These are phyloP conservation scores for Pantherophis guttatus DNA, from an alignment of 2,113 vertebrate genomes.

Conservation along the genomic window DNA sequence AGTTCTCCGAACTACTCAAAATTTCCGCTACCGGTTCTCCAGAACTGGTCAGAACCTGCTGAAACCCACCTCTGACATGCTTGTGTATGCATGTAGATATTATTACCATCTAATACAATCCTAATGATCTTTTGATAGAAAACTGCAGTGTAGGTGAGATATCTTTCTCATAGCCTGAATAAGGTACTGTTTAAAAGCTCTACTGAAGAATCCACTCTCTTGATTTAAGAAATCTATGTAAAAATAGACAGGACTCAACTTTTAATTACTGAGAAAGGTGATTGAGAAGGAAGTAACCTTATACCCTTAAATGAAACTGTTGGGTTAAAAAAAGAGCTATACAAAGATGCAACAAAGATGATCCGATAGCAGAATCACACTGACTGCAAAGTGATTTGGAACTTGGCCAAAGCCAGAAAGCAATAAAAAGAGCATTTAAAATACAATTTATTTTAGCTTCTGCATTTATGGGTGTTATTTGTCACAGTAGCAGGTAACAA, in stretches of 20 bases:
- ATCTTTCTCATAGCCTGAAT: not conserved
- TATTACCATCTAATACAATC: not conserved
- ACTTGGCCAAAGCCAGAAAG: conserved; percentile 38
- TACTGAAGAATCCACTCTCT: not conserved
- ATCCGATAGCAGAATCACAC: not conserved
- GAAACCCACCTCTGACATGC: not conserved
- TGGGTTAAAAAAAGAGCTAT: not conserved
- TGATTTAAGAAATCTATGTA: not conserved
- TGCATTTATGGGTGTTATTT: conserved; percentile 59
- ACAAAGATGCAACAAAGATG: conserved; percentile 23
- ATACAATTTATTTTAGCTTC: conserved; percentile 33
- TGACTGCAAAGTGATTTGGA: conserved; percentile 20
- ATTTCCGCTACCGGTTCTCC: no score
- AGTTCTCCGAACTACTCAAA: no score
- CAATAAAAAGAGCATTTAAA: conserved; percentile 24
- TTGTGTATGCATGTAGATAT: not conserved
- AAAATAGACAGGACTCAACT: not conserved
- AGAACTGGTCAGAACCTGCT: no score
- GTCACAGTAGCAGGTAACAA: conserved; percentile 59
- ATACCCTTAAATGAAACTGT: not conserved
- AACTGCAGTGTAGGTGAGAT: not conserved
- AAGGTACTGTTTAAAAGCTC: not conserved
- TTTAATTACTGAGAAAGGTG: not conserved
- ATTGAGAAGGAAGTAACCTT: not conserved
- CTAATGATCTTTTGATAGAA: not conserved